Conservation (phyloP, 37 sponge, comb jelly and placozoan species). For the Ephydatia muelleri region DNA sequence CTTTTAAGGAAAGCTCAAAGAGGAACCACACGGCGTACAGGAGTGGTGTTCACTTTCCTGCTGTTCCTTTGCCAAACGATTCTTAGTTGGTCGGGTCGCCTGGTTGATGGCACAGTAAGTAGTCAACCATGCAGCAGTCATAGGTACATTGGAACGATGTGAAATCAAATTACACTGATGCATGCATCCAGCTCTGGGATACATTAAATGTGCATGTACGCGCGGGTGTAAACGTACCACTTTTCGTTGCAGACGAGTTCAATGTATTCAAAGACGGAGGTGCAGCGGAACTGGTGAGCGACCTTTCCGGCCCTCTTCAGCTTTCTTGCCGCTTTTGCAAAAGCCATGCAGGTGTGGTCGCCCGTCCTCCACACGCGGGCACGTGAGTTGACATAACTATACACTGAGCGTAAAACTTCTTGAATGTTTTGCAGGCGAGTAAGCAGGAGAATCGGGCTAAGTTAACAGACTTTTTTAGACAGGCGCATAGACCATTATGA, state of each 20-base stretch:
- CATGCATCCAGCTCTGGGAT: too few species aligned
- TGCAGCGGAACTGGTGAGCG: slow-evolving; percentile 28
- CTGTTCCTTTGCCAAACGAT: not conserved
- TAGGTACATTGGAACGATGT: too few species aligned
- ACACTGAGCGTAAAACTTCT: too few species aligned
- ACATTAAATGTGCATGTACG: too few species aligned
- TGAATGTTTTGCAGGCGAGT: not conserved
- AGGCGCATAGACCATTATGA: too few species aligned
- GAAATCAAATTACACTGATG: too few species aligned
- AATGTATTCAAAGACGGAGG: slow-evolving; percentile 29
- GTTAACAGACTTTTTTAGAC: too few species aligned
- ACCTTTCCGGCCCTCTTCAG: slow-evolving; percentile 22
- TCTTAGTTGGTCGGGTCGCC: not conserved
- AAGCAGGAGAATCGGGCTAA: too few species aligned
- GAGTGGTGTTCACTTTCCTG: not conserved
- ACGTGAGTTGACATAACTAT: not conserved
- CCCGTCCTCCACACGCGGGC: not conserved
- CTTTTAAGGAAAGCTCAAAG: too few species aligned
- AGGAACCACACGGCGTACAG: slow-evolving; percentile 13
- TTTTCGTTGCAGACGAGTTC: slow-evolving; percentile 26
- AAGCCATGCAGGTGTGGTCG: not conserved
- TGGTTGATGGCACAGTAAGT: not conserved
- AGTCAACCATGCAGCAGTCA: too few species aligned
- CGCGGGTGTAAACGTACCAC: not conserved
- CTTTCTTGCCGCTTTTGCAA: slow-evolving; percentile 18